Evolutionary conservation across 2,888 invertebrate genomes (phyloP), one percentile per base, ranked within the genome.

Genomic region (Troides aeacus): DNA sequence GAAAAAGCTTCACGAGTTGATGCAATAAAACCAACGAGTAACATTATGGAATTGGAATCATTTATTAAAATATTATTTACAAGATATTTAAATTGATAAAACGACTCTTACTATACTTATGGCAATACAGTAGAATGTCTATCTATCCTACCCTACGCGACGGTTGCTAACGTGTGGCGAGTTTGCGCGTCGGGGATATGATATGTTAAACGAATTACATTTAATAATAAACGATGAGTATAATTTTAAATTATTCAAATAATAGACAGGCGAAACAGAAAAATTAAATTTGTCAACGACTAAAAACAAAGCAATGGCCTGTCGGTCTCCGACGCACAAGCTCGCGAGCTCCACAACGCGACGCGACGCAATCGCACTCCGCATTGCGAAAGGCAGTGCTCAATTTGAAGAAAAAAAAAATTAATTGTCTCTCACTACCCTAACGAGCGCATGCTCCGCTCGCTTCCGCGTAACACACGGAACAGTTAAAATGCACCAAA

Each of bases 51-150:
- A 84, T 86, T 79, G 80, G 81, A 85, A 84, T 85, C 81, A 80
- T 86, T 86, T 82, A 84, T 84, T 84, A 84, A 84, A 83, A 80
- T 85, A 84, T 78, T 87, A 87, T 87, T 81, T 87, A 87, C 86
- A 87, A 72, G 73, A 78, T 78, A 73, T 80, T 71, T 72, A 73
- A 72, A 73, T 71, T 74, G 77, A 81, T 79, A 82, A 79, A 78
- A 75, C 80, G 77, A 68, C 70, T 79, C 79, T 83, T 71, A 71
- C 76, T 81, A 78, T 73, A 15, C 84, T 82, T 84, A 86, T 86
- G 86, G 85, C 85, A 81, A 80, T 77, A 78, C 73, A 73, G 74
- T 77, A 77, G 74, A 70, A 56, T 64, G 21, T 67, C 67, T 64
- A 67, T 70, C 67, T 64, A 67, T 67, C 36, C 60, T 66, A 74